phyloP scores from a whole-genome alignment of 2,797 vertebrate species.

The Megaceryle alcyon region DNA sequence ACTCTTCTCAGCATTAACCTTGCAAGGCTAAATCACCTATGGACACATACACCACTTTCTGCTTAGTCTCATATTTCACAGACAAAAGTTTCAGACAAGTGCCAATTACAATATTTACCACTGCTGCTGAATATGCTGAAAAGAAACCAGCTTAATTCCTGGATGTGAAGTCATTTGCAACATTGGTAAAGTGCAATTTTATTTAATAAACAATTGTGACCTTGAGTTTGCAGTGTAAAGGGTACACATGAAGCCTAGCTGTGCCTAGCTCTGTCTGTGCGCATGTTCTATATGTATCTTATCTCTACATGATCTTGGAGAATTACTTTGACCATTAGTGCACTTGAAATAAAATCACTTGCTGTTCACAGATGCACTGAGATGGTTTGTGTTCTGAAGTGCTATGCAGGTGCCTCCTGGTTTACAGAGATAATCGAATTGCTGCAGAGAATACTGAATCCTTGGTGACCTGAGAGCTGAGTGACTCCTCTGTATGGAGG shows the following conservation, averaged over 20 bases:
- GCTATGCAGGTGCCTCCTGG: not conserved
- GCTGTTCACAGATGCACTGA: not conserved
- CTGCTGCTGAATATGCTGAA: not conserved
- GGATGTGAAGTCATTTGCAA: not conserved
- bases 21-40: not conserved
- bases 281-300: rapidly evolving
- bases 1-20: not conserved
- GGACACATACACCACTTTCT: not conserved
- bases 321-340: not conserved
- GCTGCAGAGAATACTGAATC: not conserved
- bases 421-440: not conserved
- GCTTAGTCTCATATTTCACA: not conserved
- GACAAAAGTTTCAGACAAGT: not conserved
- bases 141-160: not conserved
- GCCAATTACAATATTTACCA: not conserved
- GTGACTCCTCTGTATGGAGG: not conserved
- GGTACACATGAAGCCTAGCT: not conserved
- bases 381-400: not conserved
- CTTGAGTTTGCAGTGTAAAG: not conserved
- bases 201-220: not conserved
- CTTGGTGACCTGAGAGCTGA: not conserved
- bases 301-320: not conserved
- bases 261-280: not conserved
- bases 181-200: not conserved
- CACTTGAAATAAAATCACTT: not conserved